These are phyloP conservation scores for Pyrrhosoma nymphula DNA, from an alignment of 2,888 invertebrate genomes.

Conservation along the genomic window DNA sequence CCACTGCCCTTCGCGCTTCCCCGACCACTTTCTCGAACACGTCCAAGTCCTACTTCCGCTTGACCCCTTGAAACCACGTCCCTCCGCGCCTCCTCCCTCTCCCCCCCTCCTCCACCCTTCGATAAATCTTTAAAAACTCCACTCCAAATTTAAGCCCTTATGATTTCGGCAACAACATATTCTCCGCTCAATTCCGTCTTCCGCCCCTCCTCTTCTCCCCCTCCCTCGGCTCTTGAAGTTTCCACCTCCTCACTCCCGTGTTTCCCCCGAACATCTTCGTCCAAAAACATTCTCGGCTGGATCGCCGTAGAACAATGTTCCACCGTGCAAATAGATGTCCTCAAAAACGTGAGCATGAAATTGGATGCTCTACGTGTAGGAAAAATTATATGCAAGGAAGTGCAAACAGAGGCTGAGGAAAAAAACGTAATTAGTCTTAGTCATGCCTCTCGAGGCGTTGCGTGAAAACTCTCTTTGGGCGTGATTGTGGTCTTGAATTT, in stretches of 20 bases:
- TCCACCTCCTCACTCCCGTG: too few species aligned
- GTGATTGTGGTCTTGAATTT: neutral
- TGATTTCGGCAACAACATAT: neutral
- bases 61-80: constrained; percentile 22
- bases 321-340: neutral
- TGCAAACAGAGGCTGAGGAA: neutral
- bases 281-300: too few species aligned
- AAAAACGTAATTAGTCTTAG: neutral
- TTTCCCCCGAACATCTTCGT: too few species aligned
- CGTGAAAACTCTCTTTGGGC: neutral
- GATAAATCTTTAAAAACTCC: neutral
- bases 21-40: neutral
- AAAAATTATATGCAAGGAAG: neutral
- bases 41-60: constrained; percentile 1
- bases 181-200: neutral
- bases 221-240: neutral
- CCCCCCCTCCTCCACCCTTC: neutral
- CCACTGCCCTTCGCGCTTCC: neutral
- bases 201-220: neutral
- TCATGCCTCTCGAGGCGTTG: neutral
- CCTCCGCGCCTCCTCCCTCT: neutral
- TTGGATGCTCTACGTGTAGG: too few species aligned
- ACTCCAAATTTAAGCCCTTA: neutral
- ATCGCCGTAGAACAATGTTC: neutral
- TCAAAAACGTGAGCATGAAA: too few species aligned